phyloP scores from a whole-genome alignment of 2,888 invertebrate species.

The Rotaria macrura region DNA sequence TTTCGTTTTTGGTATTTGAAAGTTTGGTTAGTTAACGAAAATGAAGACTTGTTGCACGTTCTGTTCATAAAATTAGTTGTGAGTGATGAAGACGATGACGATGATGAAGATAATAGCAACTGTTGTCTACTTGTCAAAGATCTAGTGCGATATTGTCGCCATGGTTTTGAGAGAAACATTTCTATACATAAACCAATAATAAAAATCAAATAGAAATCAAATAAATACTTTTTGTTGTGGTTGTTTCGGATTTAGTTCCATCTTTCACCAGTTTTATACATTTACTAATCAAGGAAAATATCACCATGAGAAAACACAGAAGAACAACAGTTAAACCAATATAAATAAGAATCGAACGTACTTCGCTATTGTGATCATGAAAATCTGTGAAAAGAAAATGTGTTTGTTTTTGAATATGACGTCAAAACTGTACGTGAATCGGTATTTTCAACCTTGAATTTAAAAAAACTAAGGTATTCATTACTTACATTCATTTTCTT shows the following conservation, averaged over 20 bases:
- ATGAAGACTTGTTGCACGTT: not conserved
- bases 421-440: too few relatives aligned
- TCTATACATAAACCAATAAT: too few relatives aligned
- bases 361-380: not conserved
- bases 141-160: not conserved
- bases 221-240: not conserved
- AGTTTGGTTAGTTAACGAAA: not conserved
- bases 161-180: not conserved
- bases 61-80: not conserved
- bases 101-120: too few relatives aligned
- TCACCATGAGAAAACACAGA: not conserved
- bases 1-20: not conserved
- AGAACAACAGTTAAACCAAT: not conserved
- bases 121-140: not conserved
- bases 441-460: too few relatives aligned
- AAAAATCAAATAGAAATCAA: too few relatives aligned
- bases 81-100: not conserved
- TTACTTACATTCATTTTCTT: not conserved
- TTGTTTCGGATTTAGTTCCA: too few relatives aligned
- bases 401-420: not conserved
- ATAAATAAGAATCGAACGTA: not conserved
- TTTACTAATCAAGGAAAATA: not conserved
- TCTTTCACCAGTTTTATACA: not conserved
- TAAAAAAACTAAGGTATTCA: too few relatives aligned
- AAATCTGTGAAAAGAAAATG: not conserved